Conservation (phyloP, 2,113 vertebrate species). For the Rhegmatorhina hoffmannsi region DNA sequence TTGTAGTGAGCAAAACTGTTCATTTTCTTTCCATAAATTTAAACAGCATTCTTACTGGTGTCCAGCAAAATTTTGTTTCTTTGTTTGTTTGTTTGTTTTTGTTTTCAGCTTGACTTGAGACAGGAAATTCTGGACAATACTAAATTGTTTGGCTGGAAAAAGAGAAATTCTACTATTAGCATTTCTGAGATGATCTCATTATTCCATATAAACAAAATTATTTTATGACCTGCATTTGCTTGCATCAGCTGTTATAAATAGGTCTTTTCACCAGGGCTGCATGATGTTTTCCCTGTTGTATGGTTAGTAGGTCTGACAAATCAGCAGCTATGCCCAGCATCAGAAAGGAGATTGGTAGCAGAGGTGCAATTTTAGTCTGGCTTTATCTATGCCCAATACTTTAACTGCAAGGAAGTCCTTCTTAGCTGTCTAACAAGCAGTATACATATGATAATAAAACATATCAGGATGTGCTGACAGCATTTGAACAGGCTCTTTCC, state of each 20-base stretch:
- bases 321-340: background rate
- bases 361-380: background rate
- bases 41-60: fast-evolving
- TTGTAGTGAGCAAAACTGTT: background rate
- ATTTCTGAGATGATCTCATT: background rate
- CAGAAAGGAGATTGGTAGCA: background rate
- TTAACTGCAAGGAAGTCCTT: background rate
- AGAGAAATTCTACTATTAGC: background rate
- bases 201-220: background rate
- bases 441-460: background rate
- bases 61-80: background rate
- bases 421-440: background rate
- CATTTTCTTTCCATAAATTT: background rate
- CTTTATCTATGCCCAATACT: background rate
- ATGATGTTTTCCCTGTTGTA: background rate
- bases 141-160: background rate
- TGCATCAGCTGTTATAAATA: background rate
- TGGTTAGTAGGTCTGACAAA: background rate
- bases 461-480: background rate
- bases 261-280: background rate
- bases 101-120: background rate
- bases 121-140: background rate
- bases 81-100: background rate
- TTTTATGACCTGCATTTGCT: background rate
- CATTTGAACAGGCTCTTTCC: background rate